Percentiles rank a stretch among this genome's conserved stretches.
phyloP scores from a whole-genome alignment of 2,113 vertebrate species.

The Grantiella picta region DNA sequence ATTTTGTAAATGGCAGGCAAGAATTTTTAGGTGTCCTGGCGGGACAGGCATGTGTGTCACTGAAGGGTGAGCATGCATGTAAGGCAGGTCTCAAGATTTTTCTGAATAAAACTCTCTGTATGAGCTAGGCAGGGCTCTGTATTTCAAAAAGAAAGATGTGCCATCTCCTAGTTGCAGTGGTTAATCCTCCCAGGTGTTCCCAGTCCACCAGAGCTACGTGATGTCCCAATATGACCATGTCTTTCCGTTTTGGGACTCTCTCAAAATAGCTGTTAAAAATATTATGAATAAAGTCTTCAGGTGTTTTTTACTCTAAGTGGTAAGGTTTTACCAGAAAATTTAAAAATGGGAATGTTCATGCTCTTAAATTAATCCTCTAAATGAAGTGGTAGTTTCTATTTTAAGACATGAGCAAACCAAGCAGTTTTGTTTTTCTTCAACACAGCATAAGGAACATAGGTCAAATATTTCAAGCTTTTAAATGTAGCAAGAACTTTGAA shows the following conservation, averaged over 20 bases:
- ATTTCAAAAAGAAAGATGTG: background rate
- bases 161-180: background rate
- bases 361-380: background rate
- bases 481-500: accelerated
- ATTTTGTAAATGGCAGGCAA: background rate
- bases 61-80: background rate
- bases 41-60: accelerated
- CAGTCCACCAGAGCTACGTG: background rate
- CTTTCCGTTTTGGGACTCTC: background rate
- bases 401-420: background rate
- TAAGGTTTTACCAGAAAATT: background rate
- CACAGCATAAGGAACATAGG: background rate
- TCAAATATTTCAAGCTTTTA: background rate
- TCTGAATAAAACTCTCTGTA: background rate
- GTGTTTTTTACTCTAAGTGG: background rate
- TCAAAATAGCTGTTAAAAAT: background rate
- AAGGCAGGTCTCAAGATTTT: accelerated
- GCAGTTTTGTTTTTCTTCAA: background rate
- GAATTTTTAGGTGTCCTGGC: background rate
- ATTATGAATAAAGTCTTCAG: background rate
- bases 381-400: background rate
- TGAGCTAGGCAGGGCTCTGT: background rate
- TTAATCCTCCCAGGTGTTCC: background rate
- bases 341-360: background rate
- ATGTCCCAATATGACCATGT: background rate